Conservation (phyloP, 2,797 vertebrate species). For the Eulemur coronatus region DNA sequence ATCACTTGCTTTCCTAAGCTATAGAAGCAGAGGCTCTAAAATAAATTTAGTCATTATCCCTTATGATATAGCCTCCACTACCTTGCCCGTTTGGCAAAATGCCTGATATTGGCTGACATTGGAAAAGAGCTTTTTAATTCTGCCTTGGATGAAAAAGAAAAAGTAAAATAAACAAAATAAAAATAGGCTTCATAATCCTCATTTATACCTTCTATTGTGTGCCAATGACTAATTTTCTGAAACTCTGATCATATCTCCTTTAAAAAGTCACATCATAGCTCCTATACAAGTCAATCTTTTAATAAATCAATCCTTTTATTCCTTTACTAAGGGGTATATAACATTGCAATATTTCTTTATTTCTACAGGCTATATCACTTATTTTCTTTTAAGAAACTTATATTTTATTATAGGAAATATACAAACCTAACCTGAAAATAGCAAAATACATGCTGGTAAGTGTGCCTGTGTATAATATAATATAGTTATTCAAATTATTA, state of each 20-base stretch:
- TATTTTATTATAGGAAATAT: conserved; percentile 12
- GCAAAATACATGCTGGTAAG: rapidly evolving
- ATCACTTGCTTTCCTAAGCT: conserved; percentile 54
- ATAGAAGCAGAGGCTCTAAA: conserved; percentile 46
- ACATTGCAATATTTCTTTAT: background rate
- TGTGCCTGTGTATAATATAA: background rate
- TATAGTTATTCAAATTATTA: background rate
- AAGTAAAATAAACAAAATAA: background rate
- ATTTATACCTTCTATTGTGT: background rate
- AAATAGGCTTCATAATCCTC: background rate
- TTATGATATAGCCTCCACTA: conserved; percentile 24
- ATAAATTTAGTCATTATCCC: conserved; percentile 56
- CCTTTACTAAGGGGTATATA: background rate
- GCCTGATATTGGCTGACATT: conserved; percentile 6
- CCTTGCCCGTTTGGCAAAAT: conserved; percentile 22
- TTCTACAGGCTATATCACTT: background rate
- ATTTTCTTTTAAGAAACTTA: background rate
- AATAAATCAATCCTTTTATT: background rate
- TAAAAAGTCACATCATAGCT: background rate
- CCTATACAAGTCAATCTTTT: background rate
- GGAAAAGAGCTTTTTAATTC: conserved; percentile 20
- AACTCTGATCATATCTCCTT: background rate
- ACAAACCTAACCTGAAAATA: background rate
- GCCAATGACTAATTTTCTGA: background rate
- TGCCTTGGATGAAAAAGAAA: background rate